Conservation (phyloP, 1,140 invertebrate genomes). For the Ruditapes philippinarum region DNA sequence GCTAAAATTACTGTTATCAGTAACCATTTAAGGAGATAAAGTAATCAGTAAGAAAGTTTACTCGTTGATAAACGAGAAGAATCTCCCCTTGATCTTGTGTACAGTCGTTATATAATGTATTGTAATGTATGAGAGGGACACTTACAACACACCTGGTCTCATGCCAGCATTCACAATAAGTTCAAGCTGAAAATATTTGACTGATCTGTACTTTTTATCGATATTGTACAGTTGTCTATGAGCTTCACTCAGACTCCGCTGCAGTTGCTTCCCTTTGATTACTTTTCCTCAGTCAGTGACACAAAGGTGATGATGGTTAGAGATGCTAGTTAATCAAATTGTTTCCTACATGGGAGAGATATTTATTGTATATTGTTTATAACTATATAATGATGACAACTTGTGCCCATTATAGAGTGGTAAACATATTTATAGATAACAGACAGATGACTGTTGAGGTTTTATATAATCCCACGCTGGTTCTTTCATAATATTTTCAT, state of each 20-base stretch:
- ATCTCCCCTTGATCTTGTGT: slow-evolving; percentile 20
- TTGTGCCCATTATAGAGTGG: background rate
- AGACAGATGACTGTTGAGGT: background rate
- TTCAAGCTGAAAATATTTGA: background rate
- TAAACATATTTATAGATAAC: background rate
- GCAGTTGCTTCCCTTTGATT: slow-evolving; percentile 24
- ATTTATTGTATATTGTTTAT: background rate
- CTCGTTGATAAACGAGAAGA: slow-evolving; percentile 44
- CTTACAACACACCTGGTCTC: slow-evolving; percentile 40
- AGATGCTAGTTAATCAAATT: too few relatives aligned
- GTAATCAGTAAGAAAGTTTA: slow-evolving; percentile 61
- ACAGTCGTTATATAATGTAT: slow-evolving; percentile 16
- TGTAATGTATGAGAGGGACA: slow-evolving; percentile 27
- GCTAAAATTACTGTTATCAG: slow-evolving; percentile 45
- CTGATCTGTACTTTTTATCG: background rate
- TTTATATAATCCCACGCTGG: slow-evolving; percentile 19
- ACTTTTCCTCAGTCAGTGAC: background rate
- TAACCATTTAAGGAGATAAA: slow-evolving; percentile 58
- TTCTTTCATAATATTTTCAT: slow-evolving; percentile 22
- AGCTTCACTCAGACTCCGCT: background rate
- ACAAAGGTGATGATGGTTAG: background rate
- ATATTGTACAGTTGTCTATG: background rate
- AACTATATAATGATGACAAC: background rate
- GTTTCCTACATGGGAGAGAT: background rate
- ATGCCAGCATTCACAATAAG: background rate